Base-by-base conservation (phyloP, 2,797 vertebrate genomes). In the Ataeniobius toweri region DNA sequence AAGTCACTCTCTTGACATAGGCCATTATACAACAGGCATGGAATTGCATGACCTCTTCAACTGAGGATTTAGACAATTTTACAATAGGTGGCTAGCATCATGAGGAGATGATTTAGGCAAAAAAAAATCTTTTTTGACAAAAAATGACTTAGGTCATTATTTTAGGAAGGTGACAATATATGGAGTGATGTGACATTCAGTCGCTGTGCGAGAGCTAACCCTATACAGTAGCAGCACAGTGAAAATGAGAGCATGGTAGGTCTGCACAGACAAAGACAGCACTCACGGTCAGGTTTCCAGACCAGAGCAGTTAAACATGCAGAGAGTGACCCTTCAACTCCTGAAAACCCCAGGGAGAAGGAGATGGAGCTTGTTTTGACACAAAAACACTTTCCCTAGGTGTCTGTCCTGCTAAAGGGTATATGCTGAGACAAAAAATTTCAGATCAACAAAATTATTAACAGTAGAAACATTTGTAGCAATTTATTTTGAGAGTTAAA, bases 231-330 rank as follows among this genome's bases (percentile, higher is more conserved):
- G 93, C 75, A 77, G 83, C 36, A 71, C 59, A 51, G 58, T 53
- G 76, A 80, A 79, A 85, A 67, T 76, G 69, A 84, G 80, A 83
- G 82, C 78, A 80, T 56, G 26, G 3, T 50, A 84, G 85, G 71
- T 88, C 83, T 84, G 69, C 78, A 83, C 81, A 86, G 83, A 95
- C 94, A 94, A 95, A 95, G 93, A 86, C 82, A 56, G 86, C 87
- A 94, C 93, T 95, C 93, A 93, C 83, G 83, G 93, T 88, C 91
- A 91, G 90, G 88, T 93, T 93, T 94, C 89, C 90, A 93, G 91
- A 92, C 88, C 91, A 90, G 90, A 88, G 89, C 86, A 89, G 91
- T 94, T 94, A 92, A 94, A 94, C 83, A 90, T 59, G 50, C 89
- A 90, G 89, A 91, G 87, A 88, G 88, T 92, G 92, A 93, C 92